phyloP scores from a whole-genome alignment of 2,113 vertebrate species.

The Xerus inauris region DNA sequence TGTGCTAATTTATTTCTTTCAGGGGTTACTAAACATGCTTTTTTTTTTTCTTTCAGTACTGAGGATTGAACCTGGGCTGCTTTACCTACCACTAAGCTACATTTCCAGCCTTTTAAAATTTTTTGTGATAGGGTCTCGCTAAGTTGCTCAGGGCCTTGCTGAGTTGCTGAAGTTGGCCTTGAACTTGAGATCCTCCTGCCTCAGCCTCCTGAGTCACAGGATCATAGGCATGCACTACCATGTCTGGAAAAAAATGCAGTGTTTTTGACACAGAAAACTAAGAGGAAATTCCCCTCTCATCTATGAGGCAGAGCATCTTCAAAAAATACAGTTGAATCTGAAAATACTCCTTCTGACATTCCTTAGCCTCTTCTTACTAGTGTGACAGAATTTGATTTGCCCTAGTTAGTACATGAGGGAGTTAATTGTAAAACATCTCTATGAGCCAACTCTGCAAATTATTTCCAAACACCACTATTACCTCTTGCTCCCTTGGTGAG shows the following conservation, averaged over 20 bases:
- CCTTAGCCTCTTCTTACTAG: neutral
- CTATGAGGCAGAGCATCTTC: neutral
- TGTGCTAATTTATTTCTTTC: neutral
- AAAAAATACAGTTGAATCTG: neutral
- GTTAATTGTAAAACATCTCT: slow-evolving; percentile 3
- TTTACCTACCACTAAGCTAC: no score
- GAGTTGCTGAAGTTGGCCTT: no score
- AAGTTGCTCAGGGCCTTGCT: no score
- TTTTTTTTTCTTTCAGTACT: no score
- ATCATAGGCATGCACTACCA: no score
- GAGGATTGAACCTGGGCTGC: no score
- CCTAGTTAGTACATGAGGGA: neutral
- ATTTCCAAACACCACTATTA: neutral
- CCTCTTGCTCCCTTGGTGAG: neutral
- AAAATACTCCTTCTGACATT: neutral
- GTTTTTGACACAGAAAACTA: neutral
- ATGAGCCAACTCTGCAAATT: neutral
- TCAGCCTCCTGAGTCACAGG: no score
- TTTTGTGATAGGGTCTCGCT: no score
- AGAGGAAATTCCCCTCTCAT: neutral
- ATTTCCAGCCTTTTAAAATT: no score
- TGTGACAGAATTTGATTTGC: neutral
- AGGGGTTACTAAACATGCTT: neutral
- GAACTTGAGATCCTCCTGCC: no score
- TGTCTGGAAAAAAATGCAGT: neutral